Base-by-base conservation (phyloP, 2,888 invertebrate species). In the Aricia artaxerxes region DNA sequence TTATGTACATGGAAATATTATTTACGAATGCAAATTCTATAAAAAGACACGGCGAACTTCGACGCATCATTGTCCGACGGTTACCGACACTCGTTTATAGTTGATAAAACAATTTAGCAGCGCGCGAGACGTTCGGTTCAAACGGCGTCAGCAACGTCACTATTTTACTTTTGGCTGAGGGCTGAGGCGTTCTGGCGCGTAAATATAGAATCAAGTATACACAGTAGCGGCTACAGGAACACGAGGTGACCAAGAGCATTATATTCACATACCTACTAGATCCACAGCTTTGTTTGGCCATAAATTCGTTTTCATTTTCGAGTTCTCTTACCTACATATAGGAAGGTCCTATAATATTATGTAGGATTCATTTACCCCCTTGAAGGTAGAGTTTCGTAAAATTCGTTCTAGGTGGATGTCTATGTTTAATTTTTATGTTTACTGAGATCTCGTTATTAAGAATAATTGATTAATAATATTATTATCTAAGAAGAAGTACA, bases 171-270 rank as follows among this genome's bases (percentile, higher is more conserved):
- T 88, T 88, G 89, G 86, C 88, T 84, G 89, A 89, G 44, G 89
- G 86, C 88, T 84, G 89, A 89, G 44, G 89, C 90, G 88, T 88
- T 91, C 90, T 87, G 87, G 87, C 88, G 91, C 87, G 90, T 93
- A 93, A 92, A 93, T 93, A 92, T 94, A 94, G 93, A 93, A 89
- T 89, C 89, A 86, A 88, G 86, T 86, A 38, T 69, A 69, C 35
- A 35, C 35, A 35, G 69, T 69, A 69, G 69, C 35, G 13, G 69
- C 88, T 88, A 89, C 91, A 93, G 90, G 91, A 92, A 91, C 91
- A 91, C 88, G 89, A 89, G 87, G 88, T 89, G 86, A 84, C 88
- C 88, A 86, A 88, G 85, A 89, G 89, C 86, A 88, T 85, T 85
- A 84, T 84, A 81, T 83, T 83, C 82, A 13, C 31, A 16, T 38